A percentile compares a stretch with the other conserved stretches of the same genome.
phyloP scores from a whole-genome alignment of 2,797 vertebrate genomes.

The Sebastes variabilis region DNA sequence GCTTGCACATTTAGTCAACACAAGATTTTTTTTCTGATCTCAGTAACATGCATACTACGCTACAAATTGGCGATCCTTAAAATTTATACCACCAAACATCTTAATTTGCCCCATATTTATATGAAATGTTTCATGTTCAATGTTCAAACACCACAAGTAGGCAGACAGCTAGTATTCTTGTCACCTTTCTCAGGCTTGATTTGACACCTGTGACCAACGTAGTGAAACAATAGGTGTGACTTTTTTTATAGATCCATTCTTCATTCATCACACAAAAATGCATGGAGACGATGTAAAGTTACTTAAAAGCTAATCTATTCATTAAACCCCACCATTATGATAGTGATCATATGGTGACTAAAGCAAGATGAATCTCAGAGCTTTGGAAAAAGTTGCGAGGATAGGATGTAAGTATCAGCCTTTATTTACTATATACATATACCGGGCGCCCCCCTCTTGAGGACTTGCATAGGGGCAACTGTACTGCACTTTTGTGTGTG shows the following conservation, averaged over 20 bases:
- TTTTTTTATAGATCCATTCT: conserved; percentile 72
- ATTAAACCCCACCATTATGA: conserved; percentile 99
- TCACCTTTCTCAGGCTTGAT: conserved; percentile 58
- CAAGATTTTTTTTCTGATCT: conserved; percentile 43
- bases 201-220: conserved; percentile 68
- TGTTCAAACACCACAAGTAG: conserved; percentile 51
- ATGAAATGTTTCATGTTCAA: conserved; percentile 57
- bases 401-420: conserved; percentile 99
- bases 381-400: conserved; percentile 99
- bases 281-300: conserved; percentile 99
- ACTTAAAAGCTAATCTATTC: conserved; percentile 99
- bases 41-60: conserved; percentile 47
- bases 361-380: conserved; percentile 99
- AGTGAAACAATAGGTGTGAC: conserved; percentile 71
- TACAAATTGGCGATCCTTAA: conserved; percentile 55
- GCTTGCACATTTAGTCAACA: conserved; percentile 64
- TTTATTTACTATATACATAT: conserved; percentile 97
- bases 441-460: conserved; percentile 97
- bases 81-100: conserved; percentile 31
- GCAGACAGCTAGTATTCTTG: conserved; percentile 49
- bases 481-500: conserved; percentile 72
- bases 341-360: conserved; percentile 99
- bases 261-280: conserved; percentile 89
- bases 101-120: conserved; percentile 38
- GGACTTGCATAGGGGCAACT: conserved; percentile 99